Base-by-base conservation (phyloP, 2,797 vertebrate species). In the Helostoma temminkii region DNA sequence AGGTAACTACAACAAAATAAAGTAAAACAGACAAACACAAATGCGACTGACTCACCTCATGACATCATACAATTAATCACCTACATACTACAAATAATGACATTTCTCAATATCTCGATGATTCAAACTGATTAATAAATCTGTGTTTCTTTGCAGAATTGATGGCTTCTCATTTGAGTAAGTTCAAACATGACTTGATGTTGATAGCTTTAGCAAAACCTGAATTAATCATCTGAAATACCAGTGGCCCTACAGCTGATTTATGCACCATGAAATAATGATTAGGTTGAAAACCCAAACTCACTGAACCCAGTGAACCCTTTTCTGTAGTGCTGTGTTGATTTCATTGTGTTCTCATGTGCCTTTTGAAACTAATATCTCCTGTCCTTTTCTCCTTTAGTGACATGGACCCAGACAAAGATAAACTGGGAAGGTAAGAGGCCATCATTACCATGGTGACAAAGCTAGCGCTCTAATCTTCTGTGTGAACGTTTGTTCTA, bases 331-430 rank as follows among this genome's bases (percentile, higher is more conserved):
- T 57, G 6, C 14, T 68, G 7, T 52, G 26, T 2, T 59, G 26
- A 28, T 65, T 21, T 62, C 2, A 37, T 9, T 34, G 12, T 41
- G 16, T 50, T 43, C 9, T 25, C 21, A 12, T 28, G 6, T 43
- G 32, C 8, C 8, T 39, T 11, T 58, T 60, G 4, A 65, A 46
- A 64, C 34, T 43, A 21, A 46, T 55, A 5, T 61, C 25, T 16
- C 15, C 9, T 59, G 48, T 75, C 37, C 77, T 59, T n/a, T 37
- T 76, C 65, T 46, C 88, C 84, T 71, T 67, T 82, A 99, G 97
- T 59, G 97, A 98, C 85, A 98, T 98, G 96, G 98, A 99, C 87
- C 96, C 95, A 76, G 97, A 99, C 88, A 99, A 97, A 91, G 98
- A 99, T 63, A 97, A 98, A 88, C 93, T 98, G 42, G 96, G 96